A percentile compares a stretch with the other conserved stretches of the same genome.
phyloP scores from a whole-genome alignment of 2,888 invertebrate genomes.

The Nasonia oneida region DNA sequence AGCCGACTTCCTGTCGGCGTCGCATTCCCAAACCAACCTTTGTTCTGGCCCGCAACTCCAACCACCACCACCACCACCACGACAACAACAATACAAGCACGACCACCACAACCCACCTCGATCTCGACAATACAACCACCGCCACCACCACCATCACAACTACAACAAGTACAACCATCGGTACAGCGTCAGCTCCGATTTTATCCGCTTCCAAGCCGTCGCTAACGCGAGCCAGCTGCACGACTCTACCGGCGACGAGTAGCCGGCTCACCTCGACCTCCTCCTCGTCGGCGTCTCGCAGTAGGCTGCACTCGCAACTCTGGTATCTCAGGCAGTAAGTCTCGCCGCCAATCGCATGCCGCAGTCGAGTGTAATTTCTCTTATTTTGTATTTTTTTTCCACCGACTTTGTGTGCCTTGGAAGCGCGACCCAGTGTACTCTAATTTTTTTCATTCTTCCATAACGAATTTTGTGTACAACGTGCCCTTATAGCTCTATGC shows the following conservation, averaged over 20 bases:
- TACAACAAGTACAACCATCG: background rate
- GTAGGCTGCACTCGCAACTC: constrained; percentile 61
- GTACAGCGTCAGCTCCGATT: constrained; percentile 41
- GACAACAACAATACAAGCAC: constrained; percentile 60
- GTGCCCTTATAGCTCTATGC: background rate
- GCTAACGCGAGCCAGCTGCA: constrained; percentile 32
- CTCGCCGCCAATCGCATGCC: constrained; percentile 4
- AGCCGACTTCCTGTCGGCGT: constrained; percentile 53
- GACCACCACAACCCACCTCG: constrained; percentile 32
- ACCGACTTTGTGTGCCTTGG: background rate
- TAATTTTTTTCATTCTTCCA: background rate
- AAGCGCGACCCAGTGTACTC: background rate
- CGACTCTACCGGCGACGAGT: constrained; percentile 45
- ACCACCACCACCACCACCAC: constrained; percentile 40
- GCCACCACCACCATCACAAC: constrained; percentile 19
- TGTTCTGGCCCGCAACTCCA: constrained; percentile 44
- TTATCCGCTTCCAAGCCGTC: constrained; percentile 52
- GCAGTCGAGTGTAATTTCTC: background rate
- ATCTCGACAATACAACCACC: constrained; percentile 32
- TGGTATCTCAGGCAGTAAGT: constrained; percentile 63
- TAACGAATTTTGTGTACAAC: background rate
- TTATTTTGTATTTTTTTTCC: background rate
- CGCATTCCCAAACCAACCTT: constrained; percentile 49
- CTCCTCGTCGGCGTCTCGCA: constrained; percentile 67
- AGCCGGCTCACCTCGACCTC: constrained; percentile 40